phyloP scores from a whole-genome alignment of 1,140 invertebrate genomes.

The Myzus persicae region DNA sequence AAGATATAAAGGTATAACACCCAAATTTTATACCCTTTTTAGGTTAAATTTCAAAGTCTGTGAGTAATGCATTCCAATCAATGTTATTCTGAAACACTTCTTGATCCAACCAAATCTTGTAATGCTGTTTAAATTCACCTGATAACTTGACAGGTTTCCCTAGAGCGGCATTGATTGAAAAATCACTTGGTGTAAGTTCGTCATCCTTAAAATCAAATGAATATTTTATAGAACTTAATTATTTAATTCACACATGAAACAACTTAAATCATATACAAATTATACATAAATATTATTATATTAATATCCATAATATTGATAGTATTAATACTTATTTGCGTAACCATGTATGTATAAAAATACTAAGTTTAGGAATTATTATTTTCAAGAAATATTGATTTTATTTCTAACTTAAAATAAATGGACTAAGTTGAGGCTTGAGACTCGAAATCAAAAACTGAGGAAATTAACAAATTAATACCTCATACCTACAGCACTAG shows the following conservation, averaged over 20 bases:
- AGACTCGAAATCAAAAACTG: not conserved
- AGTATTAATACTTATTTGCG: not conserved
- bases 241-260: constrained; percentile 43
- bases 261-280: not conserved
- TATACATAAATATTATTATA: not conserved
- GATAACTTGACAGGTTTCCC: constrained; percentile 83
- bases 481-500: too few relatives aligned
- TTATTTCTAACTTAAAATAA: not conserved
- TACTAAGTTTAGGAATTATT: not conserved
- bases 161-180: constrained; percentile 83
- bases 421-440: not conserved
- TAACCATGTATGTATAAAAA: not conserved
- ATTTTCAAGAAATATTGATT: not conserved
- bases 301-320: not conserved
- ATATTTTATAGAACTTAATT: not conserved
- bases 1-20: not conserved
- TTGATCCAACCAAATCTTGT: constrained; percentile 94
- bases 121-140: constrained; percentile 95
- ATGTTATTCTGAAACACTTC: constrained; percentile 91
- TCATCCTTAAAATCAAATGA: constrained; percentile 64
- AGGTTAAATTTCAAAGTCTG: not conserved
- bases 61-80: constrained; percentile 75
- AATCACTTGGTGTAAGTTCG: constrained; percentile 88
- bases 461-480: not conserved
- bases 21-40: not conserved